Evolutionary conservation across 2,888 invertebrate species (phyloP).

Genomic region (Electrophaes corylata): DNA sequence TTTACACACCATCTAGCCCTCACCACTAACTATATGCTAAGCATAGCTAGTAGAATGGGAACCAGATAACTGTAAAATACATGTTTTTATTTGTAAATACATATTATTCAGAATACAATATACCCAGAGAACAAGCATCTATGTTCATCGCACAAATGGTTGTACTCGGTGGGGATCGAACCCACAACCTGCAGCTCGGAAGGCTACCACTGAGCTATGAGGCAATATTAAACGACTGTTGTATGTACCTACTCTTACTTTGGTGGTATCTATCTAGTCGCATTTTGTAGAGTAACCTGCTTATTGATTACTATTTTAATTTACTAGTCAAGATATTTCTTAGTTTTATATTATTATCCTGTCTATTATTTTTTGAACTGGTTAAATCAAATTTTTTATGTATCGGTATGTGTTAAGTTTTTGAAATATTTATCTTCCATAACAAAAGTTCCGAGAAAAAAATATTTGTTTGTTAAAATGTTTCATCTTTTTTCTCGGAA

Average conservation of each 20-base stretch:
- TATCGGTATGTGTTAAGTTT: conserved; percentile 2
- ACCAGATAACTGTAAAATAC: too few relatives aligned
- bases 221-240: background rate
- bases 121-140: too few relatives aligned
- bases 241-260: background rate
- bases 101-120: too few relatives aligned
- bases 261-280: conserved; percentile 38
- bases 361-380: background rate
- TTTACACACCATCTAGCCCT: too few relatives aligned
- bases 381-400: conserved; percentile 1
- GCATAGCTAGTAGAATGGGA: too few relatives aligned
- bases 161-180: too few relatives aligned
- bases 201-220: too few relatives aligned
- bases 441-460: conserved; percentile 1
- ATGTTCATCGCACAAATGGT: too few relatives aligned
- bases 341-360: background rate
- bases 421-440: conserved; percentile 10
- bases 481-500: background rate
- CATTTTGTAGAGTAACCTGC: conserved; percentile 25
- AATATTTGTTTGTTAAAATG: conserved; percentile 1
- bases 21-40: too few relatives aligned
- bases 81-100: too few relatives aligned
- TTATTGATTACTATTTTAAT: conserved; percentile 40
- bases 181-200: too few relatives aligned
- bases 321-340: conserved; percentile 39